Percentiles rank a stretch among this genome's conserved stretches.
These are phyloP conservation scores for Parascotia fuliginaria DNA, from an alignment of 2,888 invertebrate species.

Conservation along the genomic window DNA sequence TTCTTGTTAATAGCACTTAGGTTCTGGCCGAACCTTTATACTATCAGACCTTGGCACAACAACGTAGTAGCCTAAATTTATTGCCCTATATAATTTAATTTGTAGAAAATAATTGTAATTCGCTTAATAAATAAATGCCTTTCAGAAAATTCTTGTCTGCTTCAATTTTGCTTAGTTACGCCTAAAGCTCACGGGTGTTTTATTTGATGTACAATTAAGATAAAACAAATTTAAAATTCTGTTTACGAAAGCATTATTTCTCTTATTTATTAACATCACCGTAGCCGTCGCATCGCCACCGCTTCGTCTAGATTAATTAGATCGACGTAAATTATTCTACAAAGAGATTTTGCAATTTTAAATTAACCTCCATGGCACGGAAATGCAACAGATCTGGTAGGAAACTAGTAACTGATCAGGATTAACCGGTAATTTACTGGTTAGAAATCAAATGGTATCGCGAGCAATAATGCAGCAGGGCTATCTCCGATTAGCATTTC, in stretches of 20 bases:
- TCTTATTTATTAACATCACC: background rate
- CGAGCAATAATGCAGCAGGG: conserved; percentile 38
- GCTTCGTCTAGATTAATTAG: background rate
- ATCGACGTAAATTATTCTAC: conserved; percentile 14
- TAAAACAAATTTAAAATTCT: conserved; percentile 16
- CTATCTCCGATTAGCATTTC: conserved; percentile 74
- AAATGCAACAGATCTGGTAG: conserved; percentile 17
- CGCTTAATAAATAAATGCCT: conserved; percentile 43
- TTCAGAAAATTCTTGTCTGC: conserved; percentile 35
- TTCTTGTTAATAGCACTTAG: conserved; percentile 1
- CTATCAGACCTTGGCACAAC: conserved; percentile 39
- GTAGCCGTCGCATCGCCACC: background rate
- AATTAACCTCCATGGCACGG: conserved; percentile 10
- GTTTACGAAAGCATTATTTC: background rate
- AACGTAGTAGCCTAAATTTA: conserved; percentile 37
- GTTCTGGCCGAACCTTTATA: conserved; percentile 12
- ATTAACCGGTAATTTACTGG: conserved; percentile 23
- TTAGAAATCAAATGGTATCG: conserved; percentile 36
- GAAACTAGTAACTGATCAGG: conserved; percentile 18
- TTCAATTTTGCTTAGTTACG: conserved; percentile 41
- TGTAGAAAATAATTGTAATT: conserved; percentile 43
- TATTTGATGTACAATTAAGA: conserved; percentile 17
- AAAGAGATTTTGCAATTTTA: conserved; percentile 22
- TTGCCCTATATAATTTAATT: conserved; percentile 40
- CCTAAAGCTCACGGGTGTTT: conserved; percentile 28